Evolutionary conservation across 2,888 invertebrate genomes (phyloP).

Genomic region (Ophion ventricosus): DNA sequence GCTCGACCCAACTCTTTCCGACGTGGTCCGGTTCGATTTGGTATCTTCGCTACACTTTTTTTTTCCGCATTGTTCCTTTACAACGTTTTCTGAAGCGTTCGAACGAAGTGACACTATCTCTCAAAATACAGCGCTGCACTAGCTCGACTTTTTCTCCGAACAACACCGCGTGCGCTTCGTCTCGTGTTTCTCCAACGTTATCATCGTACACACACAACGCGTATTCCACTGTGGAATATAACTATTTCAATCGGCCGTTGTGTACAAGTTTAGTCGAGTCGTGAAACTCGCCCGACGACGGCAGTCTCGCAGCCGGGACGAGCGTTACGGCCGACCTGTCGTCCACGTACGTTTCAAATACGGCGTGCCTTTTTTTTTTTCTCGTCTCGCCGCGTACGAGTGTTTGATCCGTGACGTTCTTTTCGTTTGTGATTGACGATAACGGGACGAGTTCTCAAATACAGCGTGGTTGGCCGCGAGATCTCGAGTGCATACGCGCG

Average conservation of each 20-base stretch:
- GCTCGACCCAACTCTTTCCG: constrained; percentile 65
- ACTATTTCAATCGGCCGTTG: constrained; percentile 39
- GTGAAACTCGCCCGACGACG: constrained; percentile 59
- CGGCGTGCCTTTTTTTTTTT: constrained; percentile 8
- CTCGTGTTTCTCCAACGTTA: constrained; percentile 11
- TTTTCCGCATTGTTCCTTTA: constrained; percentile 28
- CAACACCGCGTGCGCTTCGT: not conserved
- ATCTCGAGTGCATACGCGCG: not conserved
- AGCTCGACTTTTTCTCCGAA: constrained; percentile 35
- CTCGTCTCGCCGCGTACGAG: not conserved
- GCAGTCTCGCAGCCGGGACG: constrained; percentile 1
- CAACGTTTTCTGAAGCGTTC: constrained; percentile 15
- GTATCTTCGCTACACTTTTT: constrained; percentile 50
- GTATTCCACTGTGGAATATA: constrained; percentile 37
- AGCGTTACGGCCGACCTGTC: not conserved
- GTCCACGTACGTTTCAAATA: constrained; percentile 29
- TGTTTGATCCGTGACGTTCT: not conserved
- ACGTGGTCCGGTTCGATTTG: constrained; percentile 73
- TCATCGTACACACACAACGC: constrained; percentile 37
- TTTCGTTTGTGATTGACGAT: constrained; percentile 8
- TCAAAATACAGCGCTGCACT: constrained; percentile 49
- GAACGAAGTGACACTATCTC: not conserved
- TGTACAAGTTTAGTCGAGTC: constrained; percentile 34
- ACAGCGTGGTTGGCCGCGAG: not conserved
- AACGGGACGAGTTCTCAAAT: constrained; percentile 4